phyloP scores from a whole-genome alignment of 2,113 vertebrate species.

The Theristicus caerulescens region DNA sequence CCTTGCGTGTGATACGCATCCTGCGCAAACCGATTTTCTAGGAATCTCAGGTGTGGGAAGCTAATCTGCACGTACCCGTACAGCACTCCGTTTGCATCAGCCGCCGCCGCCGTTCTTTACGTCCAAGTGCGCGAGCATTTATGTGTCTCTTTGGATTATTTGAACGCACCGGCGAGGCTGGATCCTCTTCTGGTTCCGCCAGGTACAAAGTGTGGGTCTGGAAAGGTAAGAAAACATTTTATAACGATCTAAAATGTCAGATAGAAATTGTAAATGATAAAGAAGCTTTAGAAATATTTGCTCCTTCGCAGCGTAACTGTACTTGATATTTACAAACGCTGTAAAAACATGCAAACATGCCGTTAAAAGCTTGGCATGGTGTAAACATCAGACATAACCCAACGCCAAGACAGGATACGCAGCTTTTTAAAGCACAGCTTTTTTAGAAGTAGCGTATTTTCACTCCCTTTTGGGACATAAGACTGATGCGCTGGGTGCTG shows the following conservation, averaged over 20 bases:
- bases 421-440: background rate
- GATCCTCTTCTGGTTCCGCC: background rate
- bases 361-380: background rate
- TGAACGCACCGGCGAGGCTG: fast-evolving
- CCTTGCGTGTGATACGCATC: background rate
- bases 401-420: background rate
- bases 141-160: conserved; percentile 39
- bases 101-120: background rate
- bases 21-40: background rate
- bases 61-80: conserved; percentile 49
- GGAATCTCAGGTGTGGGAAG: conserved; percentile 62
- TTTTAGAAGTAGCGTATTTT: background rate
- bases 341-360: fast-evolving
- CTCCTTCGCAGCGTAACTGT: background rate
- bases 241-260: background rate
- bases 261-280: no score
- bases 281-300: background rate
- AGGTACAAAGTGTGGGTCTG: conserved; percentile 51
- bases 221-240: conserved; percentile 13
- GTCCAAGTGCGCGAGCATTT: background rate
- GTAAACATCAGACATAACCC: background rate
- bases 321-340: background rate
- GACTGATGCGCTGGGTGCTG: background rate
- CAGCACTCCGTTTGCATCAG: fast-evolving
- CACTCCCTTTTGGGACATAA: background rate